A percentile compares a stretch with the other conserved stretches of the same genome.
phyloP scores from a whole-genome alignment of 2,113 vertebrate genomes.

The Tamias sibiricus region DNA sequence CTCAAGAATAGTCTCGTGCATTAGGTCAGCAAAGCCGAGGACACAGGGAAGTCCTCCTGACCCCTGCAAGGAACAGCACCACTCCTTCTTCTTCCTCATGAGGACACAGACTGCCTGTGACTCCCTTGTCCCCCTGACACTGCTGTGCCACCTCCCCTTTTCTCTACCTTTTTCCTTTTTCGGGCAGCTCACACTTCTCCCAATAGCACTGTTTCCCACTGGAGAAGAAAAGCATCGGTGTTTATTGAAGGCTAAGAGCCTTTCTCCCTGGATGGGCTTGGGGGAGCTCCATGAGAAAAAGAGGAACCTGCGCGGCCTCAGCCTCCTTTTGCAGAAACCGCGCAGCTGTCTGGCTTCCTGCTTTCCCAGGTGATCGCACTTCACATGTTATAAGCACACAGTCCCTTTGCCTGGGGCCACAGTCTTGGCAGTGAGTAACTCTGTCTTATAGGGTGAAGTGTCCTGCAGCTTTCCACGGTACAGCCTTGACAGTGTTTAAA shows the following conservation, averaged over 20 bases:
- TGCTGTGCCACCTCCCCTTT: neutral
- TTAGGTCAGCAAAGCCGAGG: neutral
- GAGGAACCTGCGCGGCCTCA: neutral
- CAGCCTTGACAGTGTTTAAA: neutral
- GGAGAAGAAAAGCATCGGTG: neutral
- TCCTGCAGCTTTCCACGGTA: neutral
- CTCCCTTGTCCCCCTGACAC: neutral
- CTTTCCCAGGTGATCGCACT: neutral
- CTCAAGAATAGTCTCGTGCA: neutral
- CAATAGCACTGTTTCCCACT: neutral
- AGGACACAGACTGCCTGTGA: neutral
- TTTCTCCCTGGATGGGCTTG: neutral
- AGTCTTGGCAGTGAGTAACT: neutral
- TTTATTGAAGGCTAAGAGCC: neutral
- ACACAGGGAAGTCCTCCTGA: neutral
- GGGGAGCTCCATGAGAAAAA: neutral
- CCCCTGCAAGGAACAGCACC: neutral
- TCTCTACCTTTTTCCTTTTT: neutral
- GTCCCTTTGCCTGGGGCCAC: neutral
- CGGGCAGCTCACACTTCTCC: neutral
- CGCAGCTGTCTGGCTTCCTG: neutral
- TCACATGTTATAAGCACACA: accelerated
- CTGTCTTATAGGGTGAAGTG: neutral
- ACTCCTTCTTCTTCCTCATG: neutral
- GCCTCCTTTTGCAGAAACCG: neutral